Conservation (phyloP, 1,140 invertebrate genomes). For the Drosophila bocqueti region DNA sequence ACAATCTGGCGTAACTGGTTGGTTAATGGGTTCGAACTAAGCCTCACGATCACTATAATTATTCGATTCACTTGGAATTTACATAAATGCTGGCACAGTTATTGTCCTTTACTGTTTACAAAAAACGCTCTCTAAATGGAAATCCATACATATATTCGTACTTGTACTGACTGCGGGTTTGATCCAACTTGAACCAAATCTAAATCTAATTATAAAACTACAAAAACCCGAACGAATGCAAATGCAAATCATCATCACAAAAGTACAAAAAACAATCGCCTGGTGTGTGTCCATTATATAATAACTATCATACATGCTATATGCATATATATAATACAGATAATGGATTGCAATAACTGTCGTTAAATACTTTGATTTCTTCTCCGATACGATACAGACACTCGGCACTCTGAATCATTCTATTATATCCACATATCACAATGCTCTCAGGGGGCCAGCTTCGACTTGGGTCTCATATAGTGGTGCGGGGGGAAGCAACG, state of each 20-base stretch:
- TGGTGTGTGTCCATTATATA: slow-evolving; percentile 11
- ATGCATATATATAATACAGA: slow-evolving; percentile 22
- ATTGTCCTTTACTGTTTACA: slow-evolving; percentile 68
- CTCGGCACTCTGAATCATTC: slow-evolving; percentile 25
- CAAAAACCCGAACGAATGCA: slow-evolving; percentile 45
- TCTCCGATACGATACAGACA: slow-evolving; percentile 24
- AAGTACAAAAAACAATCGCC: slow-evolving; percentile 38
- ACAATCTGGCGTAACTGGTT: slow-evolving; percentile 8
- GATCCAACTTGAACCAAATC: slow-evolving; percentile 41
- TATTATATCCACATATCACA: slow-evolving; percentile 65
- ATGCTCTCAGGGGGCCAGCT: slow-evolving; percentile 48
- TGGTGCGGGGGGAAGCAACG: neutral
- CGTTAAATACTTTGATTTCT: slow-evolving; percentile 55
- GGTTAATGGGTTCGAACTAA: neutral
- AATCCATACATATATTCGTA: slow-evolving; percentile 9
- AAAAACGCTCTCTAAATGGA: slow-evolving; percentile 43
- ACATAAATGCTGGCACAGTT: slow-evolving; percentile 75
- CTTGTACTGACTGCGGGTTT: neutral
- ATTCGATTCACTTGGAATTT: slow-evolving; percentile 22
- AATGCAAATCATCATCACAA: slow-evolving; percentile 38
- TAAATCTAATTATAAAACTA: slow-evolving; percentile 50
- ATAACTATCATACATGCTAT: neutral
- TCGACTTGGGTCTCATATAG: neutral
- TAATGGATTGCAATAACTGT: slow-evolving; percentile 21
- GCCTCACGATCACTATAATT: slow-evolving; percentile 11